Percentiles rank a stretch among this genome's conserved stretches.
Conservation (phyloP, 2,888 invertebrate genomes). For the Eilema depressum region DNA sequence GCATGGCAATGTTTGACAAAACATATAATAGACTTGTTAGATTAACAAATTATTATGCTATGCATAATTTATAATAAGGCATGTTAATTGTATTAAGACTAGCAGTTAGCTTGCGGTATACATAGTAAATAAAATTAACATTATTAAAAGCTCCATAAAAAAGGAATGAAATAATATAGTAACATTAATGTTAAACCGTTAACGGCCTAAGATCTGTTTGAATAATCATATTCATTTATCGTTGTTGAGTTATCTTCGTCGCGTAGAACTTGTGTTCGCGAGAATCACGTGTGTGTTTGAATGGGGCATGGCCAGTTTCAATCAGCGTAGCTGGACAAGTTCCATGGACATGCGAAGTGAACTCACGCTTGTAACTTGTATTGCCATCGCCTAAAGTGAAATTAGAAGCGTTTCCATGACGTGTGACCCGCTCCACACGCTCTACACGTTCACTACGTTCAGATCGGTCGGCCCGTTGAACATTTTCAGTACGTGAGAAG, state of each 20-base stretch:
- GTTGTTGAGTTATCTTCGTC: slow-evolving; percentile 85
- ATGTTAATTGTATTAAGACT: slow-evolving; percentile 73
- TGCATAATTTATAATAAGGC: slow-evolving; percentile 60
- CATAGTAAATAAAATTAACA: slow-evolving; percentile 52
- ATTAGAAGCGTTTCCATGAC: slow-evolving; percentile 90
- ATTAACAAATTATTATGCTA: slow-evolving; percentile 56
- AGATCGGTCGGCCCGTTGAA: slow-evolving; percentile 72
- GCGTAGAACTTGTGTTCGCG: slow-evolving; percentile 95
- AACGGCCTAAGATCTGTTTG: slow-evolving; percentile 25
- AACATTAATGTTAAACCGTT: slow-evolving; percentile 35
- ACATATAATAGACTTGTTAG: slow-evolving; percentile 55
- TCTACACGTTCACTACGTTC: slow-evolving; percentile 87
- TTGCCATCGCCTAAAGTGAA: slow-evolving; percentile 91
- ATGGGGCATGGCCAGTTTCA: slow-evolving; percentile 91
- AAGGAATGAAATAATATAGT: slow-evolving; percentile 61
- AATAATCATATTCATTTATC: slow-evolving; percentile 41
- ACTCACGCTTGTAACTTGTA: slow-evolving; percentile 92
- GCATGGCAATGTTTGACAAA: slow-evolving; percentile 81
- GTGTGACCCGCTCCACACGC: slow-evolving; percentile 87
- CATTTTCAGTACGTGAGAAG: slow-evolving; percentile 85
- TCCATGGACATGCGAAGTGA: slow-evolving; percentile 89
- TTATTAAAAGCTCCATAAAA: slow-evolving; percentile 59
- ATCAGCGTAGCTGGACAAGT: slow-evolving; percentile 94
- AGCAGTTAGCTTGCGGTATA: slow-evolving; percentile 71
- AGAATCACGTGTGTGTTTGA: slow-evolving; percentile 94